These are phyloP conservation scores for Heliothis subflexa DNA, from an alignment of 1,140 invertebrate species.

Conservation along the genomic window DNA sequence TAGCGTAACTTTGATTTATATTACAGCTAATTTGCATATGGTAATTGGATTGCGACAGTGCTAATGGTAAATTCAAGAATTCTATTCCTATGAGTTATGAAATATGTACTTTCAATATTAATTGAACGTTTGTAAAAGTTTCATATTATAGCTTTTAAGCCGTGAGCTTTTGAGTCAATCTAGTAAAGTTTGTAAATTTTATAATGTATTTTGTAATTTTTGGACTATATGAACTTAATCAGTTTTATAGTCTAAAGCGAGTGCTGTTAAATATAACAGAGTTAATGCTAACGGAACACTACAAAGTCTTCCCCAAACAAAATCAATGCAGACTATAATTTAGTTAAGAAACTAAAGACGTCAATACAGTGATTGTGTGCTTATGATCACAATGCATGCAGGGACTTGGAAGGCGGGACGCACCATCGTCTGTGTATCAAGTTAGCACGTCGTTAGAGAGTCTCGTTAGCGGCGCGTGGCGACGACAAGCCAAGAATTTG, in stretches of 20 bases:
- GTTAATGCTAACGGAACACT: too few relatives aligned
- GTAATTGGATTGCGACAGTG: background rate
- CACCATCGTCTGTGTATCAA: constrained; percentile 64
- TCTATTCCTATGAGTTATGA: constrained; percentile 4
- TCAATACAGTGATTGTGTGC: constrained; percentile 13
- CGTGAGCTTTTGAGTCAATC: background rate
- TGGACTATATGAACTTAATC: background rate
- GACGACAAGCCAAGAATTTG: constrained; percentile 82
- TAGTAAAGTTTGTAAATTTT: background rate
- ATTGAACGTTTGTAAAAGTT: constrained; percentile 28
- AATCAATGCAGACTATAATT: background rate
- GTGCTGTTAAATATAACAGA: too few relatives aligned
- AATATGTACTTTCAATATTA: constrained; percentile 26
- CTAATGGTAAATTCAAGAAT: background rate
- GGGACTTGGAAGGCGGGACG: constrained; percentile 25
- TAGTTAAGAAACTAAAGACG: background rate
- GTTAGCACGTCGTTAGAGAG: constrained; percentile 83
- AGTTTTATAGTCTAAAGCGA: too few relatives aligned
- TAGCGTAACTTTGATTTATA: background rate
- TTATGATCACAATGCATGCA: constrained; percentile 69
- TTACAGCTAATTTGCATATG: background rate
- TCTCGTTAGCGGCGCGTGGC: constrained; percentile 79
- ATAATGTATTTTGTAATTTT: constrained; percentile 1
- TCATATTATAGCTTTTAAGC: background rate
- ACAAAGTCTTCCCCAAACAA: background rate